These are phyloP conservation scores for Cheilinus undulatus DNA, from an alignment of 2,113 vertebrate genomes.

Conservation along the genomic window DNA sequence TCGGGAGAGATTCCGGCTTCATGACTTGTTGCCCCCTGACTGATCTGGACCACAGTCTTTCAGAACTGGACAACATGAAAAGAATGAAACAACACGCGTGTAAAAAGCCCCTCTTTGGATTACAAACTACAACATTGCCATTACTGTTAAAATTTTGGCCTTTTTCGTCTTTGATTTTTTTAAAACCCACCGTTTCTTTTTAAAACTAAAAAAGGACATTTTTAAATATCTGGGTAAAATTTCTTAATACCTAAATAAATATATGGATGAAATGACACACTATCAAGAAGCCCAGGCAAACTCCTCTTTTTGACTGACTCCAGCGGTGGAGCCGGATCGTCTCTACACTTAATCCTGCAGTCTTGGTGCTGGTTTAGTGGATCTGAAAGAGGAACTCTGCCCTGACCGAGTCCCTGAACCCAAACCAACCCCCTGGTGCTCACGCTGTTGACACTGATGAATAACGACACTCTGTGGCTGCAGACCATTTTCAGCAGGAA, in stretches of 20 bases:
- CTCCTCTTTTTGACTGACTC: slow-evolving; percentile 64
- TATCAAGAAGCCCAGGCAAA: slow-evolving; percentile 86
- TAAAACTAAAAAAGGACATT: slow-evolving; percentile 48
- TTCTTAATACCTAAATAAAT: slow-evolving; percentile 59
- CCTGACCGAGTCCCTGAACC: slow-evolving; percentile 66
- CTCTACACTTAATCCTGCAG: slow-evolving; percentile 49
- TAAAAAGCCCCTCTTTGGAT: slow-evolving; percentile 89
- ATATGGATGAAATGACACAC: slow-evolving; percentile 50
- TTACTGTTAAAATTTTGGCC: slow-evolving; percentile 91
- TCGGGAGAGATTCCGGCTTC: slow-evolving; percentile 97
- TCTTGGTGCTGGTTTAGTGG: slow-evolving; percentile 88
- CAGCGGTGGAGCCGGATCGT: slow-evolving; percentile 44
- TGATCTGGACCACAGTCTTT: slow-evolving; percentile 75
- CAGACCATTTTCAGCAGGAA: slow-evolving; percentile 91
- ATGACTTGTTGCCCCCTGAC: slow-evolving; percentile 97
- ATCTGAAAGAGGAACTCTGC: slow-evolving; percentile 70
- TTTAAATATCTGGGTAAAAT: slow-evolving; percentile 69
- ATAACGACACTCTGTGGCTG: slow-evolving; percentile 87
- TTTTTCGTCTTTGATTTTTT: slow-evolving; percentile 66
- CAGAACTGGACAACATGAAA: slow-evolving; percentile 53
- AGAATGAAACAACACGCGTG: slow-evolving; percentile 66
- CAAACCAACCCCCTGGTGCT: slow-evolving; percentile 85
- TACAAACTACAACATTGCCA: slow-evolving; percentile 93
- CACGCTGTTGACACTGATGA: slow-evolving; percentile 83
- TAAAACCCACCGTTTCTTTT: slow-evolving; percentile 86